Percentiles rank a stretch among this genome's conserved stretches.
Evolutionary conservation across 2,113 vertebrate species (phyloP).

Genomic region (Sterrhoptilus dennistouni): DNA sequence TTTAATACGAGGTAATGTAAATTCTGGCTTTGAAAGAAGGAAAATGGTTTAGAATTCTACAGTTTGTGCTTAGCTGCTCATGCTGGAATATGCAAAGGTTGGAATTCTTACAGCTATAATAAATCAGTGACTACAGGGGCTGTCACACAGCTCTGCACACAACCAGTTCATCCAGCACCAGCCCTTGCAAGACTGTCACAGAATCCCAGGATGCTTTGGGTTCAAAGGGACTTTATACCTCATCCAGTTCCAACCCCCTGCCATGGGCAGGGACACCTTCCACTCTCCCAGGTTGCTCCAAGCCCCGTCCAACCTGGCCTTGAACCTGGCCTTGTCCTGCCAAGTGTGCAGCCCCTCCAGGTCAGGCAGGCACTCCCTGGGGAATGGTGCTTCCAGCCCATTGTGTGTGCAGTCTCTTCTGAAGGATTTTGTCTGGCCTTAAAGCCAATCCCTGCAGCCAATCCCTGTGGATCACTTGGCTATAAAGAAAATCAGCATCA

Average conservation of each 20-base stretch:
- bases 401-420: not conserved
- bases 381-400: not conserved
- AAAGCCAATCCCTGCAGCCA: not conserved
- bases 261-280: not conserved
- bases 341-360: not conserved
- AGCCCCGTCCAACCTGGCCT: not conserved
- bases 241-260: not conserved
- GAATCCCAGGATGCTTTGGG: not conserved
- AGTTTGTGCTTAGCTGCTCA: fast-evolving
- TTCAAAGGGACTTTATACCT: not conserved
- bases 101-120: not conserved
- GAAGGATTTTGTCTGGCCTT: not conserved
- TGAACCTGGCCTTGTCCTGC: not conserved
- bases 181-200: not conserved
- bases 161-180: not conserved
- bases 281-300: not conserved
- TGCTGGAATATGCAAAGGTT: not conserved
- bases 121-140: not conserved
- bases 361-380: not conserved
- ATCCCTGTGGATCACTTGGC: not conserved
- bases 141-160: not conserved
- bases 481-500: not conserved
- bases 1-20: not conserved
- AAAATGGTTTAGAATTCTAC: not conserved
- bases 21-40: not conserved